Evolutionary conservation across 2,113 vertebrate species (phyloP).

Genomic region (Myotis davidii): DNA sequence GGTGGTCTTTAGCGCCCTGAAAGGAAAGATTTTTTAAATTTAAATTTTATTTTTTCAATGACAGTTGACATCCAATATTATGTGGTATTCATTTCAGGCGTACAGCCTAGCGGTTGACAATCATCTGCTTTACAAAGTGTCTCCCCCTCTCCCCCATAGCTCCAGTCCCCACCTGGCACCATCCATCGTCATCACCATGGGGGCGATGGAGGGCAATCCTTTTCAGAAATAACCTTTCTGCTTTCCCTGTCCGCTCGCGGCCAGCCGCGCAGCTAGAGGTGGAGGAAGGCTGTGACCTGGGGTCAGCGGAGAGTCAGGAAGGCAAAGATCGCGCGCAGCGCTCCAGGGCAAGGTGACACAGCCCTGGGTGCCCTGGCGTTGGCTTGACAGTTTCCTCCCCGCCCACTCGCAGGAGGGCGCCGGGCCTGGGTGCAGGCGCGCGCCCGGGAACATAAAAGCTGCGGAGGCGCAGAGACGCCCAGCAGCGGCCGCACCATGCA

Average conservation of each 20-base stretch:
- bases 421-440: not conserved
- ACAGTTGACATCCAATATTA: not conserved
- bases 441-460: conserved; percentile 54
- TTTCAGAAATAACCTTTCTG: not conserved
- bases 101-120: not conserved
- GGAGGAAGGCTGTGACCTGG: not conserved
- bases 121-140: not conserved
- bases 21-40: not conserved
- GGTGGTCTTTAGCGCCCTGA: not conserved
- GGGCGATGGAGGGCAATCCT: not conserved
- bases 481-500: conserved; percentile 85
- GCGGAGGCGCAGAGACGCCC: not conserved
- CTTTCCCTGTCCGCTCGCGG: not conserved
- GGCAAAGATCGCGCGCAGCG: not conserved
- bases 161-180: not conserved
- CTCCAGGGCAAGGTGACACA: conserved; percentile 76
- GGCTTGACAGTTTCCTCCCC: conserved; percentile 53
- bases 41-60: not conserved
- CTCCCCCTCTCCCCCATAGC: too few relatives aligned
- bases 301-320: not conserved
- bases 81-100: not conserved
- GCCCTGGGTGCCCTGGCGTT: not conserved
- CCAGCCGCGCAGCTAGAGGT: not conserved
- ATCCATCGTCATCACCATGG: not conserved
- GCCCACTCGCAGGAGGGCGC: conserved; percentile 60